A percentile compares a stretch with the other conserved stretches of the same genome.
phyloP scores from a whole-genome alignment of 1,140 invertebrate species.

The Dendrolimus kikuchii region DNA sequence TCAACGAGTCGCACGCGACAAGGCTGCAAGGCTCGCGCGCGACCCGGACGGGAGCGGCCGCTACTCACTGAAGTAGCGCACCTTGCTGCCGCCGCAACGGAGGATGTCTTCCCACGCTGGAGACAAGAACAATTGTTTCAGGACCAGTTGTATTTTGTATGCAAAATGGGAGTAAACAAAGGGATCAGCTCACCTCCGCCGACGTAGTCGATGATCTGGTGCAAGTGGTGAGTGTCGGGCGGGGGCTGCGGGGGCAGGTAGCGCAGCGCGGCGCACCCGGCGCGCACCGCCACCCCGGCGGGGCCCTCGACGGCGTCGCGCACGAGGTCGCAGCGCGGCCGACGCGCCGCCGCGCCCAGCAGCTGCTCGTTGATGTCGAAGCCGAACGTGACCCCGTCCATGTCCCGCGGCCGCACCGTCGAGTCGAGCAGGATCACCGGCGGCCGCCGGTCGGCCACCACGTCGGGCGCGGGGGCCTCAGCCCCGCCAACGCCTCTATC shows the following conservation, averaged over 20 bases:
- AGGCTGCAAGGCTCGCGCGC: too few species aligned
- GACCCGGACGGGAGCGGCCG: background rate
- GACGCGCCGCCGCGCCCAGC: conserved; percentile 46
- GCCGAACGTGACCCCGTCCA: conserved; percentile 76
- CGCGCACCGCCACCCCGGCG: conserved; percentile 12
- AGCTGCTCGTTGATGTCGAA: conserved; percentile 80
- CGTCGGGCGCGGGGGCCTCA: conserved; percentile 39
- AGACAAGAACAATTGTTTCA: conserved; percentile 14
- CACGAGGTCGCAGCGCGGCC: conserved; percentile 37
- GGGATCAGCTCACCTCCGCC: conserved; percentile 70
- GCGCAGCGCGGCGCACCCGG: conserved; percentile 20
- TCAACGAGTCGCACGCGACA: too few species aligned
- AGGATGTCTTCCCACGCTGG: conserved; percentile 74
- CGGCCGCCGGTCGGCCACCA: conserved; percentile 66
- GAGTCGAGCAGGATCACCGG: conserved; percentile 77
- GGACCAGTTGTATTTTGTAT: background rate
- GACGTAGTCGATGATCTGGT: conserved; percentile 78
- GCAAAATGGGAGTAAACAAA: background rate
- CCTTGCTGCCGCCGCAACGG: conserved; percentile 56
- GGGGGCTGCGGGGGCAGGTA: conserved; percentile 25
- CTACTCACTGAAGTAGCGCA: conserved; percentile 66
- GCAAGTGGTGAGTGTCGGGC: conserved; percentile 55
- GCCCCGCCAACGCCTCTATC: conserved; percentile 15
- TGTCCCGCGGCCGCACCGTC: conserved; percentile 64
- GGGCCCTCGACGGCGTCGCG: conserved; percentile 12